Base-by-base conservation (phyloP, 2,113 vertebrate species). In the Pterocles orientalis region DNA sequence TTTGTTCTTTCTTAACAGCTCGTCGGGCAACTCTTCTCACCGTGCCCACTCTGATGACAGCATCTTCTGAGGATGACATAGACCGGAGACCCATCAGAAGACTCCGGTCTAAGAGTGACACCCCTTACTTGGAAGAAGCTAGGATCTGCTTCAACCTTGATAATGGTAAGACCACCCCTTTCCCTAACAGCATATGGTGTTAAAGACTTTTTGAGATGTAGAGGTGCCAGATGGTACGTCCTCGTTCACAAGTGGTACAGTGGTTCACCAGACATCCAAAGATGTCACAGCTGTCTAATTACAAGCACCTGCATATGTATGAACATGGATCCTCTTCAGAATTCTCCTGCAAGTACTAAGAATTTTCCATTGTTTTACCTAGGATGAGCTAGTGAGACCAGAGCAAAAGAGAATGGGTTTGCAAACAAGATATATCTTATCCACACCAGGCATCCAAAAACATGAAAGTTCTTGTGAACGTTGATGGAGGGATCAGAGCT, bases 111-210 rank as follows among this genome's bases (percentile, higher is more conserved):
- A 97, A 97, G 81, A 97, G 96, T 76, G 96, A 97, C 73, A 97
- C 96, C 21, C 96, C 96, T 31, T 97, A 97, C 84, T 76, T 97
- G 70, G 96, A 97, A 95, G 96, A 97, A 94, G 96, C 96, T 60
- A 88, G 96, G 78, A 95, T 97, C 84, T 97, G 96, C 86, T 97
- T 97, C 89, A 97, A 97, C 91, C 96, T 97, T 61, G 96, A 97
- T 60, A 97, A 96, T 76, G 94, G 96, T 97, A 91, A 87, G 96
- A 82, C 34, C 34, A 65, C 13, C 25, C 48, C 48, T 75, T 82
- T 48, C 65, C 68, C 39, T 71, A 80, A 82, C 29, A 80, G 33
- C 10, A 6, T 23, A 71, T 47, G 53, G n/a, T 45, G 34, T 39
- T 56, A 81, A 76, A 57, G 26, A 79, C 66, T 24, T 83, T 86